Evolutionary conservation across 1,140 invertebrate genomes (phyloP).

Genomic region (Musca vetustissima): DNA sequence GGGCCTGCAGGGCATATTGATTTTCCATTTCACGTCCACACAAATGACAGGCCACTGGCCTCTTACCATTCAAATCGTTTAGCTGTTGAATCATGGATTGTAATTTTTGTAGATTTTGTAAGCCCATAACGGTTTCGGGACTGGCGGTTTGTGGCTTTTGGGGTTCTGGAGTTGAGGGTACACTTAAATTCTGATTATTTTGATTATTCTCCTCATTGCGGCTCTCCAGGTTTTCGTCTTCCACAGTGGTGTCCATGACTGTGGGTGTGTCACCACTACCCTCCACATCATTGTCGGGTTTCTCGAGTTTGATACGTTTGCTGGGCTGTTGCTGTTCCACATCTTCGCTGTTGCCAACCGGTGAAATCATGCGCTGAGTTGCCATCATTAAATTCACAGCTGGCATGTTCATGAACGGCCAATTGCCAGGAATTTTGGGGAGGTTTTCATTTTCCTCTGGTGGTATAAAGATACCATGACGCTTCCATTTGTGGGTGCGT

Average conservation of each 20-base stretch:
- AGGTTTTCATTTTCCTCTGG: constrained; percentile 58
- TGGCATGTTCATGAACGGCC: constrained; percentile 60
- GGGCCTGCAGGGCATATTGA: constrained; percentile 61
- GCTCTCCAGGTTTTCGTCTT: constrained; percentile 29
- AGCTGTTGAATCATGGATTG: constrained; percentile 90
- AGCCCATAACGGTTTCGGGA: constrained; percentile 64
- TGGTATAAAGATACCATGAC: constrained; percentile 71
- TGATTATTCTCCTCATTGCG: constrained; percentile 20
- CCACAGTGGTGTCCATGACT: constrained; percentile 27
- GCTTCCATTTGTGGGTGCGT: constrained; percentile 84
- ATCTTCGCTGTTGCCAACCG: constrained; percentile 30
- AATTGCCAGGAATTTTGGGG: constrained; percentile 49
- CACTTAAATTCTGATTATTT: background rate
- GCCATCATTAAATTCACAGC: constrained; percentile 64
- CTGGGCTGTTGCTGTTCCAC: constrained; percentile 31
- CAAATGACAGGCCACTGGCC: constrained; percentile 60
- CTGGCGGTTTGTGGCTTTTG: constrained; percentile 46
- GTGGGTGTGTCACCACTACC: constrained; percentile 26
- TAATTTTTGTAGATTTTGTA: constrained; percentile 78
- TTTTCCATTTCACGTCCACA: constrained; percentile 67
- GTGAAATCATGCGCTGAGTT: constrained; percentile 28
- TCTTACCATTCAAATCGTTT: constrained; percentile 72
- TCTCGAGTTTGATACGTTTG: constrained; percentile 50
- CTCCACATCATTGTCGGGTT: constrained; percentile 54
- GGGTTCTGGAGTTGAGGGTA: constrained; percentile 23